phyloP scores from a whole-genome alignment of 1,140 invertebrate genomes.

The Calephelis virginiensis region DNA sequence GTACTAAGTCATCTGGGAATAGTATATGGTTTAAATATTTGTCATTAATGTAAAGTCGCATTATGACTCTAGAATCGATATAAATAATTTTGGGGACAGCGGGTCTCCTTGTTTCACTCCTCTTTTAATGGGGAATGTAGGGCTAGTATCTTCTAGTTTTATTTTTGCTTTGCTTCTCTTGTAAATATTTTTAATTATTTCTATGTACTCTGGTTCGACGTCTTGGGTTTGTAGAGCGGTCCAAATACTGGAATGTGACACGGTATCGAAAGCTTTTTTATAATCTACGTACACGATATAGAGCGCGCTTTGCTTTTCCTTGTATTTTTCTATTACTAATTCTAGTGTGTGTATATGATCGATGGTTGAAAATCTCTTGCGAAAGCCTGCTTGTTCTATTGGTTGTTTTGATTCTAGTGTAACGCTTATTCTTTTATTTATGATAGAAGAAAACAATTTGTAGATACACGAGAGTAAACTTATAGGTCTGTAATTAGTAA shows the following conservation, averaged over 20 bases:
- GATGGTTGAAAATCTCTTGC: no score
- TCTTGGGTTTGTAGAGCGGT: no score
- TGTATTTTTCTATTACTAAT: no score
- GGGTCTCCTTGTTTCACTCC: conserved; percentile 1
- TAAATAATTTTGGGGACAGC: neutral
- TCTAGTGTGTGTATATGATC: no score
- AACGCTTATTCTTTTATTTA: conserved; percentile 2
- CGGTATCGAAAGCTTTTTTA: neutral
- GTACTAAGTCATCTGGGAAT: neutral
- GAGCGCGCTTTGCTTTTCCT: neutral
- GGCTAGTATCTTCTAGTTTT: conserved; percentile 2
- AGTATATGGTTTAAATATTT: neutral
- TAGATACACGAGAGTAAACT: neutral
- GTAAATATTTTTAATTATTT: no score
- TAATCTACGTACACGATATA: neutral
- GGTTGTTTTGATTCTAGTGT: neutral
- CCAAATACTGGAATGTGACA: neutral
- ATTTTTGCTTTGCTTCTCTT: no score
- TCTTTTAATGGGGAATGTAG: neutral
- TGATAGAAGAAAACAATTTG: neutral
- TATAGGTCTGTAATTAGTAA: neutral
- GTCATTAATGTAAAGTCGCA: neutral
- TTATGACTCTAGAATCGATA: neutral
- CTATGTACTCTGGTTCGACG: no score
- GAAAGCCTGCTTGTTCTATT: no score